phyloP scores from a whole-genome alignment of 2,797 vertebrate genomes.

The Nannoperca obscura region DNA sequence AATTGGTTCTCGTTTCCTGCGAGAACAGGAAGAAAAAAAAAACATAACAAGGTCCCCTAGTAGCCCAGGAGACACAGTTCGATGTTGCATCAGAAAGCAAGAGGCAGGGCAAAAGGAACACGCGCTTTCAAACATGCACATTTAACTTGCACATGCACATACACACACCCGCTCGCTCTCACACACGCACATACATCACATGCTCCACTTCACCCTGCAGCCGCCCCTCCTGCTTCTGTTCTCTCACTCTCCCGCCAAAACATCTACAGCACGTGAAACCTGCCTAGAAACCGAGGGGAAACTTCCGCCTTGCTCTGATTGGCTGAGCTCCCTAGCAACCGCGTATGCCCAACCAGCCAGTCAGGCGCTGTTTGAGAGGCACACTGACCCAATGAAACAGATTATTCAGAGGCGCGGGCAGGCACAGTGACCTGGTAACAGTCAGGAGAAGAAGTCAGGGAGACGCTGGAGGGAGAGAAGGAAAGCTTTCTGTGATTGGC shows the following conservation, averaged over 20 bases:
- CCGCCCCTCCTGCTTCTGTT: constrained; percentile 66
- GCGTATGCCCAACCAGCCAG: constrained; percentile 83
- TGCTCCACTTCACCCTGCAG: constrained; percentile 85
- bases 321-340: constrained; percentile 88
- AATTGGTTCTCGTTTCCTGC: constrained; percentile 89
- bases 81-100: constrained; percentile 90
- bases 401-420: constrained; percentile 81
- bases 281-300: constrained; percentile 87
- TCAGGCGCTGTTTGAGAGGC: constrained; percentile 79
- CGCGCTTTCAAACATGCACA: constrained; percentile 61
- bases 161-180: constrained; percentile 43
- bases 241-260: constrained; percentile 86
- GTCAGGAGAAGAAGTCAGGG: constrained; percentile 82
- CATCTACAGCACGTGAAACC: constrained; percentile 85
- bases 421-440: constrained; percentile 90
- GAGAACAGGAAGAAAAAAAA: constrained; percentile 82
- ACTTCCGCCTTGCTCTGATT: constrained; percentile 83
- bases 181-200: constrained; percentile 75
- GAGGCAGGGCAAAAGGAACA: constrained; percentile 82
- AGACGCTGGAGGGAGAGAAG: constrained; percentile 70
- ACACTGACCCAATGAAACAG: constrained; percentile 88
- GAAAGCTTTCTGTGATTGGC: constrained; percentile 69
- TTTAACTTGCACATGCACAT: constrained; percentile 36
- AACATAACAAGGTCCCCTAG: constrained; percentile 87
- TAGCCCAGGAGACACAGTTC: constrained; percentile 85